Percentiles rank a stretch among this genome's conserved stretches.
Conservation (phyloP, 2,888 invertebrate species). For the Scaptomyza cyrtandrae region DNA sequence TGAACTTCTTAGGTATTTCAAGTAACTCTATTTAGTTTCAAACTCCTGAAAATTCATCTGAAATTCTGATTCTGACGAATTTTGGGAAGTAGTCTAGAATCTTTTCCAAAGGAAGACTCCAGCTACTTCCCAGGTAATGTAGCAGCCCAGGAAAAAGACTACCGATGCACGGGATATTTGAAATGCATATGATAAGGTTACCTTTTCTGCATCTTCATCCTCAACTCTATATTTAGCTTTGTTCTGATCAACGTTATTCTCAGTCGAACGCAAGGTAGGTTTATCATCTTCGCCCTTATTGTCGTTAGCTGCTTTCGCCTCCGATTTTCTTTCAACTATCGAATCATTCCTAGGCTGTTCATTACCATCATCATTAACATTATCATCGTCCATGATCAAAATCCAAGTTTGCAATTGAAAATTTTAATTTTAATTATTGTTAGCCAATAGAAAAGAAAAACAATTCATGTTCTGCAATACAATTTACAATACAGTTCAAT, state of each 20-base stretch:
- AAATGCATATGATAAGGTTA: constrained; percentile 1
- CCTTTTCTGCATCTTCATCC: neutral
- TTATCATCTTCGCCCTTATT: neutral
- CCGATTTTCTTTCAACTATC: neutral
- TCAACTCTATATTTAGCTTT: neutral
- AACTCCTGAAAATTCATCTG: too few species aligned
- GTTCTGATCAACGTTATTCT: neutral
- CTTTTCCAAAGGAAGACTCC: constrained; percentile 16
- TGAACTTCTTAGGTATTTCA: too few species aligned
- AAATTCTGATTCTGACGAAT: neutral
- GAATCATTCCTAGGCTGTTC: neutral
- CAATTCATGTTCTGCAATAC: neutral
- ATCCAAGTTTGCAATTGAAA: neutral
- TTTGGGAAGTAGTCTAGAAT: neutral
- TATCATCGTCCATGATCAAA: constrained; percentile 23
- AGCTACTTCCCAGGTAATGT: constrained; percentile 21
- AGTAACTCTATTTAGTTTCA: too few species aligned
- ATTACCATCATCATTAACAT: neutral
- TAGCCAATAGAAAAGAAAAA: neutral
- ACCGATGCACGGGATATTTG: constrained; percentile 22
- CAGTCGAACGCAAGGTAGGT: neutral
- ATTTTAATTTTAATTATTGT: neutral
- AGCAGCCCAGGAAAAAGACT: constrained; percentile 36
- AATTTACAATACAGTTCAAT: neutral
- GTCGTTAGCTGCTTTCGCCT: neutral